A percentile compares a stretch with the other conserved stretches of the same genome.
Conservation (phyloP, 2,888 invertebrate species). For the Lottia gigantea region DNA sequence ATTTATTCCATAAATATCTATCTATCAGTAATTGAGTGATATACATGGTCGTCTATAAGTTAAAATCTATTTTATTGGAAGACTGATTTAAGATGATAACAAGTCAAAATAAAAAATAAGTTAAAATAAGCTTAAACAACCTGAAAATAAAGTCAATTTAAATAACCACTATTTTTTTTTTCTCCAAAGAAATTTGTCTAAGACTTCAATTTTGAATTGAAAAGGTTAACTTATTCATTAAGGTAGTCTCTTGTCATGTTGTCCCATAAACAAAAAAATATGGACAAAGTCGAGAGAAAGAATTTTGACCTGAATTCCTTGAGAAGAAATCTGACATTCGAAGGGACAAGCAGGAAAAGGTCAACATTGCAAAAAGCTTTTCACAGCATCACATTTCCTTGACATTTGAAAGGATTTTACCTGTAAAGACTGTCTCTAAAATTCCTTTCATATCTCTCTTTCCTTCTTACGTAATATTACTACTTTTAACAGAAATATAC, state of each 20-base stretch:
- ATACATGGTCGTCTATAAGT: too few species aligned
- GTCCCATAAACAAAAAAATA: not conserved
- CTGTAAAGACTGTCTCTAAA: conserved; percentile 1
- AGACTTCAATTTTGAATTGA: too few species aligned
- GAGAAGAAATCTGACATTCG: conserved; percentile 6
- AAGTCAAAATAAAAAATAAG: not conserved
- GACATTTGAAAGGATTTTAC: conserved; percentile 7
- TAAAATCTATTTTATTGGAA: too few species aligned
- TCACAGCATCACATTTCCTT: conserved; percentile 10
- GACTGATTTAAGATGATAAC: too few species aligned
- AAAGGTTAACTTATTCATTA: conserved; percentile 5
- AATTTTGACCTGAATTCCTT: conserved; percentile 11
- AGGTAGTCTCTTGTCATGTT: not conserved
- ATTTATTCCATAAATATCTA: too few species aligned
- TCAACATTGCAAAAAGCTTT: conserved; percentile 9
- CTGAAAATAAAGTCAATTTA: not conserved
- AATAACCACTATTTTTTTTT: too few species aligned
- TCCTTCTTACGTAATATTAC: not conserved
- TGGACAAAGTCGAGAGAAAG: not conserved
- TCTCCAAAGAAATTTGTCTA: too few species aligned
- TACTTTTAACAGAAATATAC: not conserved
- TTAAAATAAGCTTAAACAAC: not conserved
- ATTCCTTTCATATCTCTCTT: not conserved
- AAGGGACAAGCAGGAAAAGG: conserved; percentile 10
- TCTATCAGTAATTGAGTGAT: too few species aligned